phyloP scores from a whole-genome alignment of 2,113 vertebrate genomes.

The Pelecanus crispus region DNA sequence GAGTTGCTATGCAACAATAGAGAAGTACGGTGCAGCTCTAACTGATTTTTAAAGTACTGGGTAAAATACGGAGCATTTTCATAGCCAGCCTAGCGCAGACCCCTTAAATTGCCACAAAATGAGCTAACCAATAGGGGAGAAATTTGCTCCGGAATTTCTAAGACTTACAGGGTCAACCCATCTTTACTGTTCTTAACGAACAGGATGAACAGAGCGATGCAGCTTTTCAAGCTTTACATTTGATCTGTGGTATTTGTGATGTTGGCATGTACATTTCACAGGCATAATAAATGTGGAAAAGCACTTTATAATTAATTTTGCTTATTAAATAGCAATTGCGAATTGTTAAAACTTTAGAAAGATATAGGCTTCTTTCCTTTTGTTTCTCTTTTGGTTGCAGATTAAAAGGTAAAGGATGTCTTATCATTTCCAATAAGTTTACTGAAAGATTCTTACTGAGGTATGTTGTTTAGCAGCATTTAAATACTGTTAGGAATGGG shows the following conservation, averaged over 20 bases:
- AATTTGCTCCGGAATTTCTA: conserved; percentile 25
- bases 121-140: not conserved
- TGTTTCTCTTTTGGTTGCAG: not conserved
- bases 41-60: conserved; percentile 39
- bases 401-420: conserved; percentile 6
- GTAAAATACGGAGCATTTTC: not conserved
- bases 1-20: conserved; percentile 72
- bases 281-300: not conserved
- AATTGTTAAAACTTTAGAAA: conserved; percentile 23
- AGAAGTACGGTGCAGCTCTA: not conserved
- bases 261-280: not conserved
- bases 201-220: not conserved
- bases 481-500: conserved; percentile 18
- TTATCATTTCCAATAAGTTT: conserved; percentile 59
- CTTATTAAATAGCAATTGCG: conserved; percentile 8
- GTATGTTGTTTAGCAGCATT: conserved; percentile 21
- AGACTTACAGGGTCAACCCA: not conserved
- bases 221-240: not conserved
- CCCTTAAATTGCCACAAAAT: not conserved
- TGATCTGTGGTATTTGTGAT: not conserved
- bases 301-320: conserved; percentile 1
- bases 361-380: not conserved
- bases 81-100: not conserved
- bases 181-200: not conserved
- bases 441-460: not conserved